Evolutionary conservation across 2,113 vertebrate genomes (phyloP), one percentile per base, ranked within the genome.

Genomic region (Antechinus stuartii): DNA sequence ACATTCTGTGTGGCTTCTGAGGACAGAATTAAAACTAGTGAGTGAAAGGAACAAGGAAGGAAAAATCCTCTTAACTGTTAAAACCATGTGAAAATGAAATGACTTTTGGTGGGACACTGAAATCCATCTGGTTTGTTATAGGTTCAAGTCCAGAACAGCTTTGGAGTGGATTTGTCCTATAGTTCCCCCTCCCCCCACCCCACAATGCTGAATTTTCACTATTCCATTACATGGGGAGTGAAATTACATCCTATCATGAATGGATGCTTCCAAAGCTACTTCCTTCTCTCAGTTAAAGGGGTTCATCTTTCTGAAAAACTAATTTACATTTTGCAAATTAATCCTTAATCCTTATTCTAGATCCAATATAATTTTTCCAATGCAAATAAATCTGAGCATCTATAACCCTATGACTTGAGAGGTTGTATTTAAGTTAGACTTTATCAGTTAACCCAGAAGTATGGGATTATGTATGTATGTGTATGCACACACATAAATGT

Each of bases 391-490:
- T 53, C 92, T 56, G 23, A 90, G 14, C 49, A 11, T 42, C 84
- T 50, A 46, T 27, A 91, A 91, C 42, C 1, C 47, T 92, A 84
- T 50, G 90, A 90, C 91, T 14, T 92, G 95, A 90, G n/a, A 91
- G 16, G 0, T 11, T 16, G 53, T 30, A 93, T 93, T 23, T 30
- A 46, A 93, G 91, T 93, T 57, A 1, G 4, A 57, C 14, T 54
- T 93, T 95, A 49, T 42, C 35, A 47, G 22, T 53, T 56, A 93
- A 25, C 54, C 68, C 14, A 96, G 76, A 25, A 90, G 10, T 95
- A 23, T 19, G 90, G 84, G 23, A 89, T 93, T 93, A 2, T 54
- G 53, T n/a, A 30, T 25, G 0, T 42, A 27, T 27, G 22, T 56
- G 42, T 42, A 4, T 55, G 7, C 61, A 35, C 26, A 35, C 61